Evolutionary conservation across 2,113 vertebrate species (phyloP).

Genomic region (Romanogobio albipinnatus): DNA sequence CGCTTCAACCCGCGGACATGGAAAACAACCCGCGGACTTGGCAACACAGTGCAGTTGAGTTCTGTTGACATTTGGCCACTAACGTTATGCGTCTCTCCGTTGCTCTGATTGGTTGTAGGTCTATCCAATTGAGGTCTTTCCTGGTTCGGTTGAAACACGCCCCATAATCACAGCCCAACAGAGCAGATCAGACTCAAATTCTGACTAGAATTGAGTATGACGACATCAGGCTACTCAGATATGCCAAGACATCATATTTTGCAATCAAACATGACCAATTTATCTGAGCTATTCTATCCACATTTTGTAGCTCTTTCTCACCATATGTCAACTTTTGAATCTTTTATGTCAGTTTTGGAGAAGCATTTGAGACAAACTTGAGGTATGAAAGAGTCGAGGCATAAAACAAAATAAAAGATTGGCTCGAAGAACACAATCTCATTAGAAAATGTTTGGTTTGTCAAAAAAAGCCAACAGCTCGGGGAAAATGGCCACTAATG

Average conservation of each 20-base stretch:
- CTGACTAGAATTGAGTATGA: too few relatives aligned
- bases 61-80: too few relatives aligned
- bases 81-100: too few relatives aligned
- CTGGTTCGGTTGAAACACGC: too few relatives aligned
- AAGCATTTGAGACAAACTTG: not conserved
- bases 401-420: not conserved
- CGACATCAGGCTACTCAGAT: too few relatives aligned
- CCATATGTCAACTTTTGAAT: not conserved
- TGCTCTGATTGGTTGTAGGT: too few relatives aligned
- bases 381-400: not conserved
- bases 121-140: too few relatives aligned
- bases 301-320: not conserved
- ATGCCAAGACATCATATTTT: not conserved
- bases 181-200: too few relatives aligned
- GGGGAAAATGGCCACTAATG: not conserved
- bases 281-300: not conserved
- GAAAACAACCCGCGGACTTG: too few relatives aligned
- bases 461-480: conserved; percentile 3
- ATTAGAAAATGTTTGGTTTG: not conserved
- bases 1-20: too few relatives aligned
- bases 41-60: too few relatives aligned
- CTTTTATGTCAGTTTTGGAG: not conserved
- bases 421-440: not conserved
- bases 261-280: not conserved
- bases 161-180: too few relatives aligned